Evolutionary conservation across 2,888 invertebrate species (phyloP), one percentile per base, ranked within the genome.

Genomic region (Dastarcus helophoroides): DNA sequence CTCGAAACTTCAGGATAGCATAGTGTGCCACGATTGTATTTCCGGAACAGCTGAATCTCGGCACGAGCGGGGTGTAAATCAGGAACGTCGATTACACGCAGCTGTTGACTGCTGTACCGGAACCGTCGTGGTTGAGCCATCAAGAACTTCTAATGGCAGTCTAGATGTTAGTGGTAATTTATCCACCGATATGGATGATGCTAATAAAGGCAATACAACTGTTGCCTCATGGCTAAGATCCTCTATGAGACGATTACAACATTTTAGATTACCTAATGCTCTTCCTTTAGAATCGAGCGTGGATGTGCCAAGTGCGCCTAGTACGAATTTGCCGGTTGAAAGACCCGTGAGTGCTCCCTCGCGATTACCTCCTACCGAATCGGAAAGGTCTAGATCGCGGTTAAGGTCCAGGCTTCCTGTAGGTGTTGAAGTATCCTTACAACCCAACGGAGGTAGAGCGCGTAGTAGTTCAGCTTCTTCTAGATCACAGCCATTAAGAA

Each of bases 231-330:
- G 70, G 70, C 50, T 69, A 44, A 63, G 71, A 35, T 64, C 61
- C 26, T 71, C 70, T 14, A 71, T 71, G 71, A 59, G 71, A 31
- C 60, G 69, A 9, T 50, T 71, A 29, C 63, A 65, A 15, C 70
- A 67, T 40, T 51, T 69, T 32, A 56, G 64, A 24, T 44, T 69
- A 21, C 65, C 66, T n/a, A 64, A 46, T 39, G 51, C 1, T n/a
- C n/a, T 22, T 2, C n/a, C 13, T 6, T 5, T 24, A 14, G 33
- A 33, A 9, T 15, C 26, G 35, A 27, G 42, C 42, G 16, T 33
- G 5, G 15, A 3, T 15, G 17, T 14, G 11, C 14, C 29, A 22
- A 22, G 23, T 12, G n/a, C n/a, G n/a, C n/a, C n/a, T n/a, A n/a
- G n/a, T n/a, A n/a, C n/a, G n/a, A n/a, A n/a, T n/a, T n/a, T n/a